Evolutionary conservation across 1,140 invertebrate species (phyloP), one percentile per base, ranked within the genome.

Genomic region (Cydia pomonella): DNA sequence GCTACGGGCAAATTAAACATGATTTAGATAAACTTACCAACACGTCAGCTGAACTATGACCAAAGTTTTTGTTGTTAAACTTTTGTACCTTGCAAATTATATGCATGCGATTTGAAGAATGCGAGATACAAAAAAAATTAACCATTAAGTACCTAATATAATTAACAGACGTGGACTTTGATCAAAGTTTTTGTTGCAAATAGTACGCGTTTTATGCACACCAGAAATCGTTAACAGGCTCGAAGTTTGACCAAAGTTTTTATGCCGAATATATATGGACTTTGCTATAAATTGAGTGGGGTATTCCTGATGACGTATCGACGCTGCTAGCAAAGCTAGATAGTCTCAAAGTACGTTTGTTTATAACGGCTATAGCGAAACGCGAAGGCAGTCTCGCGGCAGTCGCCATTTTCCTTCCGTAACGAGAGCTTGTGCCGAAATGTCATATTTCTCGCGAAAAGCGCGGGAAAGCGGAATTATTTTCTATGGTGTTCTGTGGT

Each of bases 391-490:
- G 6, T 50, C 47, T 12, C n/a, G 76, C 73, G 76, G 78, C 83
- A 87, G 85, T 87, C 63, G 73, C 73, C 77, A 75, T 80, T 82
- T 80, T 78, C 75, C 85, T 77, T 80, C 75, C 73, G 79, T 73
- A 74, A 80, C 75, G 82, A 76, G 77, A 79, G 77, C 82, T 82
- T 75, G 84, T 84, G 66, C 73, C 80, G 83, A 83, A 83, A 86
- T 86, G 80, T 78, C 72, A 77, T 53, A 75, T 78, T 80, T 79
- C 76, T 77, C 77, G 74, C 29, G 64, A 18, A 33, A 64, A 74
- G 25, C 73, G 79, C 76, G 71, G 72, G 75, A 77, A 75, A 73
- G 9, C 75, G 79, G 72, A 38, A 76, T 73, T 79, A 71, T 77
- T n/a, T n/a, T n/a, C 73, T 25, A 23, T 75, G 7, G n/a, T 29